A percentile compares a stretch with the other conserved stretches of the same genome.
phyloP scores from a whole-genome alignment of 1,140 invertebrate genomes.

The Drosophila yakuba region DNA sequence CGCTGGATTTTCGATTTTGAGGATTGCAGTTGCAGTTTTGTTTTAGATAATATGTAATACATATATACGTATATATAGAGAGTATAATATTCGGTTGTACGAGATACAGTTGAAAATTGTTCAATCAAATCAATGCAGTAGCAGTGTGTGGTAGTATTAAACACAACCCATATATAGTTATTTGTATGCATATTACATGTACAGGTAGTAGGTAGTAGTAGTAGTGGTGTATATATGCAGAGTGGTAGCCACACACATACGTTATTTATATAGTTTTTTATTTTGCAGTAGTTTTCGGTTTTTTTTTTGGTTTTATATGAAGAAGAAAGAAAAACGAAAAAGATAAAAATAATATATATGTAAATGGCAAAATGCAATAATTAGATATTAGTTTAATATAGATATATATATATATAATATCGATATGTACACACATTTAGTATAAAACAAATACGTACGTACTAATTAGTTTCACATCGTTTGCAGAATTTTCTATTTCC shows the following conservation, averaged over 20 bases:
- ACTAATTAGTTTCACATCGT: conserved; percentile 72
- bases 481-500: conserved; percentile 50
- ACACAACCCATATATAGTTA: conserved; percentile 84
- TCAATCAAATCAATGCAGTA: conserved; percentile 83
- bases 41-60: conserved; percentile 79
- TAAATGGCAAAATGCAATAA: conserved; percentile 85
- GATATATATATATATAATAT: conserved; percentile 82
- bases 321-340: conserved; percentile 85
- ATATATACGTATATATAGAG: conserved; percentile 73
- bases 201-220: conserved; percentile 81
- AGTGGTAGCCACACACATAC: conserved; percentile 82
- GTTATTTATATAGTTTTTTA: conserved; percentile 81
- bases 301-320: conserved; percentile 80
- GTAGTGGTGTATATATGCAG: conserved; percentile 81
- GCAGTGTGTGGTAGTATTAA: conserved; percentile 83
- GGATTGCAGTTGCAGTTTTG: conserved; percentile 64
- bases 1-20: conserved; percentile 81
- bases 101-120: conserved; percentile 82
- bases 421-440: conserved; percentile 83
- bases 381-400: conserved; percentile 84
- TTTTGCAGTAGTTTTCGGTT: conserved; percentile 76
- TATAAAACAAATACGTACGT: conserved; percentile 78
- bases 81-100: conserved; percentile 76
- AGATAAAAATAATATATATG: conserved; percentile 84
- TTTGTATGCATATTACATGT: conserved; percentile 84